Base-by-base conservation (phyloP, 2,113 vertebrate genomes). In the Platycercus adscitus region DNA sequence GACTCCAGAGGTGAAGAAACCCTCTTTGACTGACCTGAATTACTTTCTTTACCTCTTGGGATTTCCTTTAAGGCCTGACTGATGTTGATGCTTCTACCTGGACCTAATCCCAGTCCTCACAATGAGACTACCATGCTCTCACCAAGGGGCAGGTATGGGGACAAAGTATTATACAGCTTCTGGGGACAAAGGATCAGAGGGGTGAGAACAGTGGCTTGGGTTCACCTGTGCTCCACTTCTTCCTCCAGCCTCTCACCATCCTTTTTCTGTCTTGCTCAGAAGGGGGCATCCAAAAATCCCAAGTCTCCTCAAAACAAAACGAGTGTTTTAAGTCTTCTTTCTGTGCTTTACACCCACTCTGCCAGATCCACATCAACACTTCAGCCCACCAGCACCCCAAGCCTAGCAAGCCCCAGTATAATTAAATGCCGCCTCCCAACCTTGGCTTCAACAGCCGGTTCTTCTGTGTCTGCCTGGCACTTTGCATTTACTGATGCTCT, bases 341-440 rank as follows among this genome's bases (percentile, higher is more conserved):
- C 71, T 88, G 43, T 88, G 88, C 90, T 41, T 73, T 49, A 86
- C 60, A 90, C 31, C 25, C 68, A 81, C 76, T 49, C 14, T 46
- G 71, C 72, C 91, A 90, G 83, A 86, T 33, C 73, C 72, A 76
- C 64, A 88, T 86, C 86, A 94, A 94, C 91, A 92, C 91, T 86
- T 96, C 2, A 92, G 83, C 86, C 86, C 94, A 37, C 94, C 53
- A 88, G 69, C 76, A 88, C 37, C 64, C 41, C 41, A 52, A 83
- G 92, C 86, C 72, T 39, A 88, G 91, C 68, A 96, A 93, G 41
- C 53, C 50, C 68, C 65, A 11, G 86, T 83, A 86, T 88, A 96
- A 88, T 95, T 92, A 96, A 96, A 94, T 47, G 50, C 94, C 28
- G 5, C 88, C 91, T 93, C 88, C 72, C 1, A 58, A 9, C 64